Conservation (phyloP, 1,140 invertebrate genomes). For the Reticulitermes speratus region DNA sequence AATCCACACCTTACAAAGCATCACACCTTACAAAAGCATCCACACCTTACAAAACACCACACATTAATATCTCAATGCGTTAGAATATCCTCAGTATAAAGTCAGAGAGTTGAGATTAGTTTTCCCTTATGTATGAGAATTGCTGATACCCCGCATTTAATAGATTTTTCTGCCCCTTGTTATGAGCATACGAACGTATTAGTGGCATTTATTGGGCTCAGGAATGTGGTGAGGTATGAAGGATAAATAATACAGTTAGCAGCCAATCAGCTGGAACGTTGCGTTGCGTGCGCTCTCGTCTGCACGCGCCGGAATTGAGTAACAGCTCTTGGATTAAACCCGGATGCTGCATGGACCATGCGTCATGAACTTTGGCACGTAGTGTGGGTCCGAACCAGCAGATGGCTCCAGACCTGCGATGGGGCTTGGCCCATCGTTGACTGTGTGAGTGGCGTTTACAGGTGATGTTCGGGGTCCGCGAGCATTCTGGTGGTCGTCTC, state of each 20-base stretch:
- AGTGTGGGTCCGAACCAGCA: neutral
- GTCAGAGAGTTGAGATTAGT: no score
- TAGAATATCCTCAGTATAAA: no score
- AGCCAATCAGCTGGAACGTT: neutral
- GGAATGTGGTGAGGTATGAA: no score
- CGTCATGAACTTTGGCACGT: neutral
- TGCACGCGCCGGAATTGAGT: neutral
- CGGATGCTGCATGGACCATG: conserved; percentile 9
- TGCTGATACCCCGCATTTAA: no score
- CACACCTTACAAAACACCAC: no score
- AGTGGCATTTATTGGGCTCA: neutral
- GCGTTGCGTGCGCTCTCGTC: neutral
- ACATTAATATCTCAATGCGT: no score
- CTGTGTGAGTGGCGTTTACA: no score
- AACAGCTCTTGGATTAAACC: neutral
- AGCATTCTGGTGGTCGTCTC: neutral
- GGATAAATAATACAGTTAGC: neutral
- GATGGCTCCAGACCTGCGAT: neutral
- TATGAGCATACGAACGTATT: neutral
- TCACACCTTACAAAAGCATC: no score
- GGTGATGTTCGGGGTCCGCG: neutral
- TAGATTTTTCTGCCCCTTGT: neutral
- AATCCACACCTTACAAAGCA: no score
- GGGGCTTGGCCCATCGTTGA: neutral
- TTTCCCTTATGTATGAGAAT: no score